Conservation (phyloP, 2,113 vertebrate genomes). For the Benitochromis conjunctus region DNA sequence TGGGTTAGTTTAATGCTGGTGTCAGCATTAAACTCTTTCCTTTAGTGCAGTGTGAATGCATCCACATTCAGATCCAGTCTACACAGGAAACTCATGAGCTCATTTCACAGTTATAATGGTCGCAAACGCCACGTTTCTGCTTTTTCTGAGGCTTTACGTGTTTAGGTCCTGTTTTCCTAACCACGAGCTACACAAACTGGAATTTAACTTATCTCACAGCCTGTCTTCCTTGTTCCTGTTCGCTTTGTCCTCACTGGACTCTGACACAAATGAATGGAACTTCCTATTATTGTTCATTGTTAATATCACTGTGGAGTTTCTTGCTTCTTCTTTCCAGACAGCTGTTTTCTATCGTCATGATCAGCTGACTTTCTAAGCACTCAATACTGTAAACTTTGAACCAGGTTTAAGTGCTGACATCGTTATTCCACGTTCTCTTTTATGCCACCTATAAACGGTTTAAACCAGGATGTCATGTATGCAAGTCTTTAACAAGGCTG, state of each 20-base stretch:
- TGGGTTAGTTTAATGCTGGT: background rate
- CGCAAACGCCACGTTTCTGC: rapidly evolving
- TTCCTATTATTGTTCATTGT: background rate
- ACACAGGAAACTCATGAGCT: background rate
- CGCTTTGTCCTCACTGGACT: background rate
- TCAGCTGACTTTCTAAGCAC: background rate
- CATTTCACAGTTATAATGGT: background rate
- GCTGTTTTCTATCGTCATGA: background rate
- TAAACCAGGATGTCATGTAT: background rate
- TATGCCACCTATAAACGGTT: background rate
- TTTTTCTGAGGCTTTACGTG: background rate
- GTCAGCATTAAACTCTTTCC: background rate
- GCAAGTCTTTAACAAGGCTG: background rate
- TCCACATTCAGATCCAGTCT: background rate
- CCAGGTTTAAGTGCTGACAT: background rate
- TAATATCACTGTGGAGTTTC: background rate
- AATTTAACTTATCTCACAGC: background rate
- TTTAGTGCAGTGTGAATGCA: background rate
- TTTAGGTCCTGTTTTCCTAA: background rate
- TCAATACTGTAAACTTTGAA: background rate
- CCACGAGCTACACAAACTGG: background rate
- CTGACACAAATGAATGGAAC: background rate
- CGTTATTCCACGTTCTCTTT: background rate
- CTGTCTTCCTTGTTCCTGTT: background rate
- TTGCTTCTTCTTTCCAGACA: background rate